Conservation (phyloP, 2,797 vertebrate genomes). For the Gymnodraco acuticeps region DNA sequence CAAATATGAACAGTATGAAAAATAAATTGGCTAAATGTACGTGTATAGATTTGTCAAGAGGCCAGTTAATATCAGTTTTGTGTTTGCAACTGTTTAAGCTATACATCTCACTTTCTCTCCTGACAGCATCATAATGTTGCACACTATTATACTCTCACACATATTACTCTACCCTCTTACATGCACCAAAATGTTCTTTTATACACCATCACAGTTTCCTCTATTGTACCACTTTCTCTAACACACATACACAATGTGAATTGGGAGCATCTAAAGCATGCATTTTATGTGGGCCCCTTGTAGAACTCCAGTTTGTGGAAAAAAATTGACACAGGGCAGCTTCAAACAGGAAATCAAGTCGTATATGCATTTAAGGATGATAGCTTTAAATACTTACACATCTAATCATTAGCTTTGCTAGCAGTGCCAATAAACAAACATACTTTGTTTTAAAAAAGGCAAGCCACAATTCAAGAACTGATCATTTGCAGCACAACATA, state of each 20-base stretch:
- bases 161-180: background rate
- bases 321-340: background rate
- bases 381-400: background rate
- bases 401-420: background rate
- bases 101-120: constrained; percentile 21
- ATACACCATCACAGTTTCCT: constrained; percentile 2
- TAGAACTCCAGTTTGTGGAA: too few species aligned
- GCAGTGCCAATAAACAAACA: background rate
- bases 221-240: background rate
- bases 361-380: background rate
- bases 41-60: constrained; percentile 27
- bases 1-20: background rate
- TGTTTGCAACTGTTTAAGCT: constrained; percentile 15
- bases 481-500: background rate
- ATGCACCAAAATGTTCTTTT: background rate
- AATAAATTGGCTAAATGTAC: background rate
- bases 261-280: background rate
- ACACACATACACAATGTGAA: constrained; percentile 4
- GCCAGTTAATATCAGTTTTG: constrained; percentile 11
- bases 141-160: background rate
- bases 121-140: constrained; percentile 9
- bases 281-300: background rate
- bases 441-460: background rate
- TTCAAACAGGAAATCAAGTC: background rate
- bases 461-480: background rate